These are phyloP conservation scores for Actinia equina DNA, from an alignment of 64 coral and sea anemone genomes.

Conservation along the genomic window DNA sequence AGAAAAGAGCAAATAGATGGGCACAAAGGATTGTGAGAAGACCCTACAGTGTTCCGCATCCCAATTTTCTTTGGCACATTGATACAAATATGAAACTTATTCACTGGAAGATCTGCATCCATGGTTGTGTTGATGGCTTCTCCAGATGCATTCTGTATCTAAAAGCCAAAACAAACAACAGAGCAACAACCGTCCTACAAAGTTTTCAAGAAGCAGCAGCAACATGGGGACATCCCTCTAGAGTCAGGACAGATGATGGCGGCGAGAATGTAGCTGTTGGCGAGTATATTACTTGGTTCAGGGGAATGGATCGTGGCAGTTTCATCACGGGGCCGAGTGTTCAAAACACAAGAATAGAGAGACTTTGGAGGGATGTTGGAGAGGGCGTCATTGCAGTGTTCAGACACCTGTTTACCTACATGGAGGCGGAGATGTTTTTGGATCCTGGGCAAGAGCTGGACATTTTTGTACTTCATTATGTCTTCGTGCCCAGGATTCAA, in stretches of 20 bases:
- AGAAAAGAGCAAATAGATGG: slow-evolving; percentile 52
- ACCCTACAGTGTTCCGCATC: slow-evolving; percentile 71
- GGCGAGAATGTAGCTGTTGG: slow-evolving; percentile 43
- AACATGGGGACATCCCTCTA: slow-evolving; percentile 25
- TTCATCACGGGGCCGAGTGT: not conserved
- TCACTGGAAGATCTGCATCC: slow-evolving; percentile 33
- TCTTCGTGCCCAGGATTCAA: slow-evolving; percentile 13
- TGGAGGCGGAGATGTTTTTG: slow-evolving; percentile 50
- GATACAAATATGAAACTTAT: slow-evolving; percentile 65
- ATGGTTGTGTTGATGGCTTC: slow-evolving; percentile 55
- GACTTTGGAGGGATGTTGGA: slow-evolving; percentile 13
- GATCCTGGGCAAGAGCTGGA: slow-evolving; percentile 48
- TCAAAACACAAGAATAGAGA: slow-evolving; percentile 28
- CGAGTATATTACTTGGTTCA: not conserved
- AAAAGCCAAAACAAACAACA: slow-evolving; percentile 31
- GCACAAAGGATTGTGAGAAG: slow-evolving; percentile 46
- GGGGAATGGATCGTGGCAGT: no score
- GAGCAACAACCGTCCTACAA: slow-evolving; percentile 41
- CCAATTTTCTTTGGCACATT: slow-evolving; percentile 73
- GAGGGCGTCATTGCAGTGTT: slow-evolving; percentile 20
- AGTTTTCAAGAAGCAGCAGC: slow-evolving; percentile 15
- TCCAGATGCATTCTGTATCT: slow-evolving; percentile 53
- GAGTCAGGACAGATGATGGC: not conserved
- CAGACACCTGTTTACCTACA: slow-evolving; percentile 28
- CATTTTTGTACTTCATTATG: slow-evolving; percentile 31